A percentile compares a stretch with the other conserved stretches of the same genome.
Conservation (phyloP, 35 echinoderm and acorn worm species). For the Diadema setosum region DNA sequence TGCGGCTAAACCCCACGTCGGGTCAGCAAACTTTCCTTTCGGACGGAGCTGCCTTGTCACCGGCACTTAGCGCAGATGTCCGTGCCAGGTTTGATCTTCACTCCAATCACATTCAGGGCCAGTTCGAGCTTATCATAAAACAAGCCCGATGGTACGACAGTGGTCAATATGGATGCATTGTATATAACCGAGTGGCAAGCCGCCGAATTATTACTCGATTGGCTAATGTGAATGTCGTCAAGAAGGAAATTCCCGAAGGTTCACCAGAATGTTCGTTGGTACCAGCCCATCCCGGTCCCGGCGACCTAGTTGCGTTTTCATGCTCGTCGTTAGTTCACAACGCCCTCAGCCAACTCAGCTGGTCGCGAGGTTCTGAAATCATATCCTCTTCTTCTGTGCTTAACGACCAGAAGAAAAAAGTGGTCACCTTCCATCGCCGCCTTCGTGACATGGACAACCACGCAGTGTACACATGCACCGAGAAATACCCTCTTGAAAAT, state of each 20-base stretch:
- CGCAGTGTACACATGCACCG: conserved; percentile 43
- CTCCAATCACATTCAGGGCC: not conserved
- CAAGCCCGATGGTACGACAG: conserved; percentile 8
- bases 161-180: conserved; percentile 48
- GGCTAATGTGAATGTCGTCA: conserved; percentile 24
- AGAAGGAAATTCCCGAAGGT: not conserved
- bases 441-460: conserved; percentile 43
- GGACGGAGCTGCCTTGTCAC: conserved; percentile 12
- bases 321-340: not conserved
- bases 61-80: not conserved
- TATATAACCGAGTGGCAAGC: conserved; percentile 13
- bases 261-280: conserved; percentile 29
- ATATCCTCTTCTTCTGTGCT: not conserved
- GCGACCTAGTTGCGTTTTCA: conserved; percentile 29
- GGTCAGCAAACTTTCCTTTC: conserved; percentile 35
- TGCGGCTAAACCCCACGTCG: not conserved
- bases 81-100: not conserved
- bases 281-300: conserved; percentile 28
- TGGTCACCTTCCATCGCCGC: conserved; percentile 9
- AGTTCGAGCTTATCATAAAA: conserved; percentile 1
- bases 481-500: conserved; percentile 13
- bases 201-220: conserved; percentile 23
- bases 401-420: not conserved
- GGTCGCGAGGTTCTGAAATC: not conserved
- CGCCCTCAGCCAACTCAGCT: conserved; percentile 1